Base-by-base conservation (phyloP, 92 coral and sea anemone genomes). In the Isaurus tuberculatus region DNA sequence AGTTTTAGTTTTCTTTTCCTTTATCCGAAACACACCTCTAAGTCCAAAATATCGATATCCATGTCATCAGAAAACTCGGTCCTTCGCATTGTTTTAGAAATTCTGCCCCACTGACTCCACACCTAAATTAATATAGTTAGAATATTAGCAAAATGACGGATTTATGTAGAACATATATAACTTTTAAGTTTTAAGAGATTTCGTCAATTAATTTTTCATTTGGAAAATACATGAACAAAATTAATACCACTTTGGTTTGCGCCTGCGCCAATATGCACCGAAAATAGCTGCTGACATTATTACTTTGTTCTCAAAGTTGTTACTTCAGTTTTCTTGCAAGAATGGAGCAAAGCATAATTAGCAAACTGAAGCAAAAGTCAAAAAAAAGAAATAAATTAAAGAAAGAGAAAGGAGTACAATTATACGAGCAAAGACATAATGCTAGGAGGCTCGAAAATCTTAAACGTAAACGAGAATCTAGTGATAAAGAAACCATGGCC, bases 21-120 rank as follows among this genome's bases (percentile, higher is more conserved):
- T 8, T 36, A 26, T 69, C 55, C 51, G 11, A 44, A 11, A 51
- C 85, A 14, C 33, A 85, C 85, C 85, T 86, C 71, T 43, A 86
- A 43, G 44, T 86, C 73, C 4, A 86, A 86, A 1, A 79, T 17
- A 46, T 85, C 80, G 43, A 85, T 85, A 28, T 85, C 89, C 89
- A 85, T 85, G 79, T 79, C 84, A 17, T 85, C 80, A 3, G 66
- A 84, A 44, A 79, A 85, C 14, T 77, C 89, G 5, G 20, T 79
- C 26, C 69, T 36, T 65, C 79, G 31, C 85, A 85, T 79, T 4
- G 70, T 85, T 28, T 30, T 77, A 26, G 89, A 85, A 77, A 85
- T 79, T 23, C 79, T 49, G 53, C 65, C 51, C 89, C 85, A 85
- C 67, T 78, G 51, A 44, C 11, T 17, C 51, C 51, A 44, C 2